These are phyloP conservation scores for Apaloderma vittatum DNA, from an alignment of 2,113 vertebrate species.

Conservation along the genomic window DNA sequence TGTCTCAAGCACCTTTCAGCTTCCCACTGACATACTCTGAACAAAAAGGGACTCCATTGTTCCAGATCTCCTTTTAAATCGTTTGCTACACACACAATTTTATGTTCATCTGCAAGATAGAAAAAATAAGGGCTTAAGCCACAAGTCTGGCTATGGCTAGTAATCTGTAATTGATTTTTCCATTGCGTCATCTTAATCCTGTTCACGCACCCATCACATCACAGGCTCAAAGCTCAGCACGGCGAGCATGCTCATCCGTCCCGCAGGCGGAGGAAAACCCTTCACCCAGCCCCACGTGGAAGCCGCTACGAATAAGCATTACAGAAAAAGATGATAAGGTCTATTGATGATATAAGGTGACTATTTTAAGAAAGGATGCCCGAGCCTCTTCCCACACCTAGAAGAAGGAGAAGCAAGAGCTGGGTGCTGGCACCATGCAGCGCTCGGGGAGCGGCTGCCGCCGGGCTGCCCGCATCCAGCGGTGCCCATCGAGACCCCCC, in stretches of 20 bases:
- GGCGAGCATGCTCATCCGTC: accelerated
- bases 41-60: neutral
- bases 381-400: neutral
- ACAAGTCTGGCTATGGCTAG: neutral
- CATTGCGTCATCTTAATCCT: neutral
- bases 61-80: neutral
- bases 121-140: neutral
- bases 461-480: neutral
- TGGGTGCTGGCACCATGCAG: accelerated
- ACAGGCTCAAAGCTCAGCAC: neutral
- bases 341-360: neutral
- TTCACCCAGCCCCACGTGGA: accelerated
- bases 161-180: neutral
- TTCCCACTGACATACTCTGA: conserved; percentile 24
- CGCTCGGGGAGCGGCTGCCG: neutral
- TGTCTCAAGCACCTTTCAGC: neutral
- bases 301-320: neutral
- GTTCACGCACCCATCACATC: neutral
- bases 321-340: too few species aligned
- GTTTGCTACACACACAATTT: neutral
- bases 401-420: neutral
- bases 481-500: neutral
- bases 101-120: neutral
- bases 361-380: neutral
- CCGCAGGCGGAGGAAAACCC: accelerated